Base-by-base conservation (phyloP, 1,140 invertebrate species). In the Chironomus tepperi region DNA sequence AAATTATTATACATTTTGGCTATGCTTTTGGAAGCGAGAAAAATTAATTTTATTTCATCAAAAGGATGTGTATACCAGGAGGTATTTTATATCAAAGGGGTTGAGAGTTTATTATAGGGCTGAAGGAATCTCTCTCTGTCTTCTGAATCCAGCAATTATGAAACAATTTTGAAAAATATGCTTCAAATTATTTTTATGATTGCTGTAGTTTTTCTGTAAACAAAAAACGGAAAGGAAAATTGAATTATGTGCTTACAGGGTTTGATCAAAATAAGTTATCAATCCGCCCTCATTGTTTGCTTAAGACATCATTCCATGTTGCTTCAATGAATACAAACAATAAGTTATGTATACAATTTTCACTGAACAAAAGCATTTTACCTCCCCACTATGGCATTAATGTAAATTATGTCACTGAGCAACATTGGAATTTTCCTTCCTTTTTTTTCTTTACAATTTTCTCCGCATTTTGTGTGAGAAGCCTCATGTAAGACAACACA, bases 301-400 rank as follows among this genome's bases (percentile, higher is more conserved):
- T 70, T 16, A 70, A 70, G 65, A 18, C 65, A 18, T 12, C 47
- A 57, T 57, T 57, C 47, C n/a, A n/a, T 57, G 47, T n/a, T 7
- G 47, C 47, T 10, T 12, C 47, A 57, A 12, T 18, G 16, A 19
- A 70, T 70, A 21, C 65, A 70, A 70, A 70, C 65, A 70, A 70
- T 70, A 70, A 70, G 18, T 70, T 70, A 70, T 70, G 47, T 57
- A 34, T 34, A 57, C 47, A 57, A 57, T 57, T n/a, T n/a, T n/a
- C 47, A n/a, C n/a, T n/a, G 12, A 57, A 57, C 47, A 57, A 57
- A 57, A 57, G 47, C 24, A 34, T 34, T 34, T 34, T 34, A 34
- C 47, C 47, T 12, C 47, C 47, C 47, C 47, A n/a, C 7, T 15
- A 12, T 15, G 47, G 47, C 47, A 57, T 57, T 47, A 15, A 57